Base-by-base conservation (phyloP, 1,140 invertebrate species). In the Neuroterus valhalla region DNA sequence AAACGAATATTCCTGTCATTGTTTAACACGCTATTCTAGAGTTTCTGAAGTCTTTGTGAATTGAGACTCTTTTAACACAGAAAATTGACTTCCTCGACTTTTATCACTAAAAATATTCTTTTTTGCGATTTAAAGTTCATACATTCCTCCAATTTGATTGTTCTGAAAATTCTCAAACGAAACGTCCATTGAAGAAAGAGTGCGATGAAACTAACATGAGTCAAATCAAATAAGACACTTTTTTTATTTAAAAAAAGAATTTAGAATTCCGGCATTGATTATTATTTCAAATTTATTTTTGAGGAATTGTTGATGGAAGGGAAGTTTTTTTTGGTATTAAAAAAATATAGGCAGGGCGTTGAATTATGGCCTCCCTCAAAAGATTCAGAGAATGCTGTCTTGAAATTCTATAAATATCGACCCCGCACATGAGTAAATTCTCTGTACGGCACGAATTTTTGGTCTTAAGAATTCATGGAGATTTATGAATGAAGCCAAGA, bases 381-480 rank as follows among this genome's bases (percentile, higher is more conserved):
- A 52, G 14, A 62, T 31, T 38, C 55, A 38, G 8, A 26, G 55
- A 62, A 62, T 15, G 23, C 21, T n/a, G 55, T 62, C 55, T 62
- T n/a, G 21, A 31, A 62, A 62, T 62, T 62, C 55, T 62, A 62
- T 62, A 31, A 62, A 62, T 62, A 62, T 62, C 55, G 23, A 31
- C 11, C 23, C 14, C 6, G 23, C 55, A 23, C 55, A 62, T 23
- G 21, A n/a, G 55, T 12, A 62, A 62, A 62, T 62, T 62, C 55
- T 62, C 23, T 62, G 21, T 62, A 62, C 14, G 55, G 26, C 23
- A 31, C 31, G n/a, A 26, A 62, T 38, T 62, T 62, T 12, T n/a
- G n/a, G 55, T 26, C 50, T 19, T 21, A 4, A 21, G 50, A 21
- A 52, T 52, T 52, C 23, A 10, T 52, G 17, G 31, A 38, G 6